Conservation (phyloP, 2,888 invertebrate genomes). For the Marronus borbonicus region DNA sequence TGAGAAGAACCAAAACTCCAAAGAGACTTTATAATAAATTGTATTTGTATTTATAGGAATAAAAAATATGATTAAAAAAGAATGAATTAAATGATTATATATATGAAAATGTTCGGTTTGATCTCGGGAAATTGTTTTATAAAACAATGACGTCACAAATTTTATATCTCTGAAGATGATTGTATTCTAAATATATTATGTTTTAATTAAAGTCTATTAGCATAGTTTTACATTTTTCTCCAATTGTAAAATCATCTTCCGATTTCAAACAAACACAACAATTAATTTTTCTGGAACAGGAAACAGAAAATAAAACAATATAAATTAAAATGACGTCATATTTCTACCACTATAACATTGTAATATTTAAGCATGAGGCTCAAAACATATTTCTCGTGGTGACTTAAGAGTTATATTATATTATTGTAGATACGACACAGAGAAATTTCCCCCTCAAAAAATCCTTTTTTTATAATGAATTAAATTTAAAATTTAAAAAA, state of each 20-base stretch:
- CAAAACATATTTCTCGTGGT: constrained; percentile 42
- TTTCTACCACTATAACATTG: constrained; percentile 63
- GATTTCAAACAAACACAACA: constrained; percentile 59
- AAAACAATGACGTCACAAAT: neutral
- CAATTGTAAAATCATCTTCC: neutral
- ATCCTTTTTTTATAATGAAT: constrained; percentile 19
- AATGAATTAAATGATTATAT: constrained; percentile 8
- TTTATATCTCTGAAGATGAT: neutral
- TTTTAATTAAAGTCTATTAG: neutral
- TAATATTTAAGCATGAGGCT: constrained; percentile 57
- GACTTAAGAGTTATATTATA: neutral
- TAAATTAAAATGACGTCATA: neutral
- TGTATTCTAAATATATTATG: constrained; percentile 2
- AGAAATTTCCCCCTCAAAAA: neutral
- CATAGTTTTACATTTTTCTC: neutral
- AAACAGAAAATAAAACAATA: constrained; percentile 47
- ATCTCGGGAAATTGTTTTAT: constrained; percentile 26
- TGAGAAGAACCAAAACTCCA: constrained; percentile 69
- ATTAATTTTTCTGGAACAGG: constrained; percentile 56
- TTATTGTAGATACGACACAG: neutral
- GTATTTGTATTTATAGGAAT: constrained; percentile 57
- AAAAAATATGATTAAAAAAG: constrained; percentile 28
- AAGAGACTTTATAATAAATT: constrained; percentile 65
- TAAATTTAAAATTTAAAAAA: neutral
- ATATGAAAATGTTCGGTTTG: constrained; percentile 8